Evolutionary conservation across 2,797 vertebrate genomes (phyloP), one percentile per base, ranked within the genome.

Genomic region (Coregonus sp.): DNA sequence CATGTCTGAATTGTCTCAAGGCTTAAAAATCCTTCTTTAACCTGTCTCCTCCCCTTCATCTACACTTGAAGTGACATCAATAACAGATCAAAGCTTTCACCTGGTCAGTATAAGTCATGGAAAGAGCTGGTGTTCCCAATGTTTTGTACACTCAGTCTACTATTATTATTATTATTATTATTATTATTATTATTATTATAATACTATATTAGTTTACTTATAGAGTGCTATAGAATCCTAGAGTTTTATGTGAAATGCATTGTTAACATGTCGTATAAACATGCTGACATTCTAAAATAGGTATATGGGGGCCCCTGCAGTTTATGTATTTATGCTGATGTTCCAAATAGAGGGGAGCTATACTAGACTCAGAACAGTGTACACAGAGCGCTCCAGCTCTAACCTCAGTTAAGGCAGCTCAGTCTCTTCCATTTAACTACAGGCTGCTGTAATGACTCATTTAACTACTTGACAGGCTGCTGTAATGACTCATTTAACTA

Each of bases 261-360:
- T 40, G 72, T 69, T 77, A 6, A 18, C 76, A 69, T 63, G 9
- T 40, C n/a, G 78, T 84, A 79, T 85, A 70, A 73, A 79, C 77
- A 47, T 4, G 33, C 78, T 90, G 90, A 91, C 81, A 73, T 47
- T 1, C 75, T 82, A 84, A 77, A 66, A 80, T 0, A 20, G 67
- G 78, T 72, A 67, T 25, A 66, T 33, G 25, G 29, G n/a, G 12
- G 61, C 61, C 63, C 25, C 63, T 66, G 18, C 18, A 59, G 54
- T 59, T 35, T 9, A 9, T 70, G 16, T 25, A 40, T 71, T 76
- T 47, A 56, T 59, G 71, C 52, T 56, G 52, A 61, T 20, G 15
- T 33, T 16, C 31, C 15, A 47, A 9, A 47, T 11, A 47, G 40
- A 47, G 40, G 40, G 40, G 40, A 11, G 40, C 40, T 47, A 9